Evolutionary conservation across 1,140 invertebrate genomes (phyloP).

Genomic region (Trichomalopsis sarcophagae): DNA sequence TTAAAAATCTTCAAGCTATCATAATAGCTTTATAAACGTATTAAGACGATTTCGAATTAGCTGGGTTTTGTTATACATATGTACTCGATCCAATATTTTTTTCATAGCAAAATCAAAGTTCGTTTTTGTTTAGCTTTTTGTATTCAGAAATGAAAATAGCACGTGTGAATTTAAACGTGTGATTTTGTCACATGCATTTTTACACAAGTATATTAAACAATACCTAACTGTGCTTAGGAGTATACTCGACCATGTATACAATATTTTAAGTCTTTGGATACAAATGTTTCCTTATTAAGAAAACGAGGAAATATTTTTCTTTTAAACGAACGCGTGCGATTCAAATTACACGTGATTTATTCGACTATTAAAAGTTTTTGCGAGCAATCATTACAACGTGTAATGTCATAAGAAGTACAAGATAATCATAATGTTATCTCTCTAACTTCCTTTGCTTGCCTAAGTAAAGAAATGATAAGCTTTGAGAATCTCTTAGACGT

Average conservation of each 20-base stretch:
- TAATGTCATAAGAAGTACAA: not conserved
- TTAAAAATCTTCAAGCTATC: slow-evolving; percentile 2
- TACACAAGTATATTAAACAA: not conserved
- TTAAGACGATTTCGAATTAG: not conserved
- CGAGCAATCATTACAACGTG: not conserved
- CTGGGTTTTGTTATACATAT: slow-evolving; percentile 28
- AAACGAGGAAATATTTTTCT: not conserved
- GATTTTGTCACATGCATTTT: not conserved
- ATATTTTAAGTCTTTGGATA: not conserved
- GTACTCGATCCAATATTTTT: slow-evolving; percentile 9
- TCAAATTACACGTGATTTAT: not conserved
- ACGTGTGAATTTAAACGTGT: not conserved
- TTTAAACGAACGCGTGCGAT: not conserved
- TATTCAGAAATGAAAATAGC: slow-evolving; percentile 1
- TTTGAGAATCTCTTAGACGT: not conserved
- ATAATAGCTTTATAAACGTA: not conserved
- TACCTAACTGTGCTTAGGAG: not conserved
- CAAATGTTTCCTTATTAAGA: not conserved
- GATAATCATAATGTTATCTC: not conserved
- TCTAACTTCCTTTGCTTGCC: not conserved
- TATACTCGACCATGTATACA: not conserved
- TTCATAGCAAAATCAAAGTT: slow-evolving; percentile 17
- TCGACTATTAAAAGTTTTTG: not conserved
- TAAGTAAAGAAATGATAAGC: not conserved
- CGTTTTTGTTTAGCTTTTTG: not conserved